phyloP scores from a whole-genome alignment of 2,113 vertebrate genomes.

The Phoenicopterus ruber region DNA sequence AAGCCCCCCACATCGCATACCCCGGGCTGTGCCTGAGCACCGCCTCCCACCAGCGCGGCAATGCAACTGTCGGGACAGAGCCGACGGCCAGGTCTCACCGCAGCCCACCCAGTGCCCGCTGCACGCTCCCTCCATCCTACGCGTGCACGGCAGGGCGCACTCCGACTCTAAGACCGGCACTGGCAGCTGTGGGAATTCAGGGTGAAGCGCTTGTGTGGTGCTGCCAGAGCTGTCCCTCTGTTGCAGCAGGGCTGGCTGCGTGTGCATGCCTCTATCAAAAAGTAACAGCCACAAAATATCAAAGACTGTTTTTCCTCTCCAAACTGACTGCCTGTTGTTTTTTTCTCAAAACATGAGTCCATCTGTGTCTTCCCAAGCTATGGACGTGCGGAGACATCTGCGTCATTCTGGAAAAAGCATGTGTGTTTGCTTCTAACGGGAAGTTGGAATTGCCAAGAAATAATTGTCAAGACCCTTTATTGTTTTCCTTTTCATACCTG shows the following conservation, averaged over 20 bases:
- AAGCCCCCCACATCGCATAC: accelerated
- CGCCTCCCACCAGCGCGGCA: accelerated
- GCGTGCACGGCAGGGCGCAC: accelerated
- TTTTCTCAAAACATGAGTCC: not conserved
- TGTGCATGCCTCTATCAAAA: not conserved
- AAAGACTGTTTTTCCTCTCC: not conserved
- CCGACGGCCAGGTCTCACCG: not conserved
- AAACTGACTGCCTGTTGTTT: not conserved
- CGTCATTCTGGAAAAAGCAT: not conserved
- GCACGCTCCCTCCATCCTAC: not conserved
- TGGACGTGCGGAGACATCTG: not conserved
- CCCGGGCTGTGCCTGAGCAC: not conserved
- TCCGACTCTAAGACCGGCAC: not conserved
- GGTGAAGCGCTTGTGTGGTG: not conserved
- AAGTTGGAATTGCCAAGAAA: conserved; percentile 36
- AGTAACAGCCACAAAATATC: not conserved
- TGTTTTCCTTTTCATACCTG: not conserved
- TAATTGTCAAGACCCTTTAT: not conserved
- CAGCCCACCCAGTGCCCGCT: accelerated
- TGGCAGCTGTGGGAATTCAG: not conserved
- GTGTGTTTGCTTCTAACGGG: not conserved
- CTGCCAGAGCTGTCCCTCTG: not conserved
- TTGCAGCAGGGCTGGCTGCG: not conserved
- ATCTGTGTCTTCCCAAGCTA: not conserved
- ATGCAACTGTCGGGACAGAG: accelerated